Evolutionary conservation across 1,140 invertebrate species (phyloP).

Genomic region (Trichonephila clavipes): DNA sequence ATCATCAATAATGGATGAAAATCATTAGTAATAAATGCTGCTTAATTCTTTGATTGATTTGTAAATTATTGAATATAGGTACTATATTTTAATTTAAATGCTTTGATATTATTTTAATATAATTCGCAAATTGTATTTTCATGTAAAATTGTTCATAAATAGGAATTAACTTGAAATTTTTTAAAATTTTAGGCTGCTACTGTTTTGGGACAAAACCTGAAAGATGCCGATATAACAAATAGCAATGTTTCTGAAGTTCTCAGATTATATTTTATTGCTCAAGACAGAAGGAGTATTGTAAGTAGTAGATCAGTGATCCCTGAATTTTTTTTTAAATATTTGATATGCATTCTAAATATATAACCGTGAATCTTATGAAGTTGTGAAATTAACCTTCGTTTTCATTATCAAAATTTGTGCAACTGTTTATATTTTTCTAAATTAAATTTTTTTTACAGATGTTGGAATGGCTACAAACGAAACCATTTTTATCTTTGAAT

Average conservation of each 20-base stretch:
- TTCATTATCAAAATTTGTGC: background rate
- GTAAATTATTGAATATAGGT: too few species aligned
- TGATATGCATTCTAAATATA: background rate
- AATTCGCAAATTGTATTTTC: too few species aligned
- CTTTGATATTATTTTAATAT: too few species aligned
- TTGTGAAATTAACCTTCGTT: background rate
- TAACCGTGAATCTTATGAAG: background rate
- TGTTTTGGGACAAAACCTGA: constrained; percentile 92
- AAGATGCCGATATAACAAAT: constrained; percentile 94
- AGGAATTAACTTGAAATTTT: too few species aligned
- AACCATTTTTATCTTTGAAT: constrained; percentile 91
- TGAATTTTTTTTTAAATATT: background rate
- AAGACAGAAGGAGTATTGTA: constrained; percentile 79
- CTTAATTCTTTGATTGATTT: too few species aligned
- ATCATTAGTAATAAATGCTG: too few species aligned
- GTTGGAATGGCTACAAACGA: constrained; percentile 85
- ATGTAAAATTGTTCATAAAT: too few species aligned
- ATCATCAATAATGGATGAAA: too few species aligned
- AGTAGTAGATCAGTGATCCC: background rate
- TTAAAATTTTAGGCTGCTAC: constrained; percentile 81
- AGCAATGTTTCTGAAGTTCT: constrained; percentile 95
- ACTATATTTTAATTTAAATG: too few species aligned
- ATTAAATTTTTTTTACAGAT: constrained; percentile 81
- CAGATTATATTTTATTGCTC: constrained; percentile 92
- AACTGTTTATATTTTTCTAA: background rate